Evolutionary conservation across 1,140 invertebrate genomes (phyloP).

Genomic region (Scaptodrosophila lebanonensis): DNA sequence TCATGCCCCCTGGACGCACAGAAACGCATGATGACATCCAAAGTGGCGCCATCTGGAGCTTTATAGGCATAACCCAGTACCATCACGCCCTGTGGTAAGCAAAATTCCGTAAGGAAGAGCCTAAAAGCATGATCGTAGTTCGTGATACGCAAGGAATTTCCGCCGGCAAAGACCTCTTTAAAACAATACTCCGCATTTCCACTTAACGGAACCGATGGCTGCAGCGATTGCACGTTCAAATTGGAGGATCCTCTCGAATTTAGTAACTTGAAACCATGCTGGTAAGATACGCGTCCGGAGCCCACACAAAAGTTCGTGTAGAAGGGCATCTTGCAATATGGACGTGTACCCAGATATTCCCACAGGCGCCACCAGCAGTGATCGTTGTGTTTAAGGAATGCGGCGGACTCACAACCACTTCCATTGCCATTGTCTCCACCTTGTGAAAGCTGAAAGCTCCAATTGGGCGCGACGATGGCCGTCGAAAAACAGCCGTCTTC

Average conservation of each 20-base stretch:
- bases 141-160: conserved; percentile 39
- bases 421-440: conserved; percentile 33
- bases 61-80: conserved; percentile 25
- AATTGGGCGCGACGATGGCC: conserved; percentile 94
- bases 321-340: conserved; percentile 81
- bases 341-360: conserved; percentile 82
- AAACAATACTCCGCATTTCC: conserved; percentile 25
- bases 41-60: conserved; percentile 16
- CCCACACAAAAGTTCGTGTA: conserved; percentile 88
- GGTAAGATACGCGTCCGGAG: conserved; percentile 77
- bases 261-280: conserved; percentile 53
- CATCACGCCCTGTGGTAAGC: conserved; percentile 1
- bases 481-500: conserved; percentile 84
- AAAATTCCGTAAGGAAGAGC: conserved; percentile 22
- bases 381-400: conserved; percentile 83
- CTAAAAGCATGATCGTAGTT: conserved; percentile 23
- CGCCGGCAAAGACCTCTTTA: conserved; percentile 67
- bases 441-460: conserved; percentile 85
- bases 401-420: conserved; percentile 56
- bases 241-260: conserved; percentile 70
- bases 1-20: background rate
- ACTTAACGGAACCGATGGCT: conserved; percentile 68
- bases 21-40: conserved; percentile 2
- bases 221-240: conserved; percentile 77
- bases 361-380: conserved; percentile 86